Percentiles rank a stretch among this genome's conserved stretches.
Conservation (phyloP, 2,113 vertebrate genomes). For the Aix galericulata region DNA sequence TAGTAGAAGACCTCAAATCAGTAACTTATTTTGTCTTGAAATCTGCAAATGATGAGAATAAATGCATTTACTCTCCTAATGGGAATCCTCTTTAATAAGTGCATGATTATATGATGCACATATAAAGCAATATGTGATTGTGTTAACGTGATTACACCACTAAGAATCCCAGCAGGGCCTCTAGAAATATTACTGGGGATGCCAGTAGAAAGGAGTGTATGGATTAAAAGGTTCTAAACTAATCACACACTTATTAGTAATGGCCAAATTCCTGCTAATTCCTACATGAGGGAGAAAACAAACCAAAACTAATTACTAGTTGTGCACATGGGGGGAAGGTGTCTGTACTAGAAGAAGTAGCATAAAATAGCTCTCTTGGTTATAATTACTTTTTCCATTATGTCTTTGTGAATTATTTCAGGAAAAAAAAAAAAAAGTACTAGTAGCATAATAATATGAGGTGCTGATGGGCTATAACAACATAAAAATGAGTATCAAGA, state of each 20-base stretch:
- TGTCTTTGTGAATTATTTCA: slow-evolving; percentile 20
- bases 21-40: background rate
- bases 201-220: slow-evolving; percentile 9
- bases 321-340: background rate
- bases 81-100: slow-evolving; percentile 52
- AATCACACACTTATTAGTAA: slow-evolving; percentile 62
- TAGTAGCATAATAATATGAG: background rate
- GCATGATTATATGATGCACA: background rate
- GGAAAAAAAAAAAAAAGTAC: background rate
- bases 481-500: background rate
- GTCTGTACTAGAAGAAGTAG: background rate
- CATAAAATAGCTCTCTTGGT: background rate
- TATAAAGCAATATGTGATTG: slow-evolving; percentile 52
- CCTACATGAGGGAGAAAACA: slow-evolving; percentile 10
- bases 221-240: slow-evolving; percentile 62
- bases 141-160: slow-evolving; percentile 54
- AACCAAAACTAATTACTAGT: slow-evolving; percentile 46
- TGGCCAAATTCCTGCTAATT: slow-evolving; percentile 17
- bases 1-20: background rate
- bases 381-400: slow-evolving; percentile 42
- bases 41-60: background rate
- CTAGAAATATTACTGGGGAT: slow-evolving; percentile 42
- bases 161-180: slow-evolving; percentile 34
- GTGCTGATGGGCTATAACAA: background rate
- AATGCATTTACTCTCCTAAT: slow-evolving; percentile 5